phyloP scores from a whole-genome alignment of 1,140 invertebrate genomes.

The Drosophila equinoxialis region DNA sequence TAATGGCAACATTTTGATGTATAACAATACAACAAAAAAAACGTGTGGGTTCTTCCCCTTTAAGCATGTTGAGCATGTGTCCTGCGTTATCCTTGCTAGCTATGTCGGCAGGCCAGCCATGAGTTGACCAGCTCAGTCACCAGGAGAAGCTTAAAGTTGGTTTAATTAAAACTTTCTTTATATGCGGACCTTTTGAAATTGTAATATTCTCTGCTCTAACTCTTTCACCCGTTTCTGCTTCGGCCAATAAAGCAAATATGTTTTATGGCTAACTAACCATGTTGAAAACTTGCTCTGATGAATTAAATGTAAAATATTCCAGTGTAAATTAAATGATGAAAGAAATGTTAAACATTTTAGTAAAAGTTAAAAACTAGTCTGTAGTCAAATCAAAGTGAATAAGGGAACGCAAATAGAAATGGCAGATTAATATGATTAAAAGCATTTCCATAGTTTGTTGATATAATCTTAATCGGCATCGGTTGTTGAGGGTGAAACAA shows the following conservation, averaged over 20 bases:
- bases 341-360: too few species aligned
- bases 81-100: conserved; percentile 22
- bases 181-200: conserved; percentile 34
- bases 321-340: neutral
- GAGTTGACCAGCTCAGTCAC: conserved; percentile 32
- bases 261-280: conserved; percentile 5
- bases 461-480: too few species aligned
- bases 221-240: neutral
- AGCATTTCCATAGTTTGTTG: too few species aligned
- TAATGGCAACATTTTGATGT: conserved; percentile 63
- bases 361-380: too few species aligned
- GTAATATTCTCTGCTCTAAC: conserved; percentile 14
- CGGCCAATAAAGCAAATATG: conserved; percentile 4
- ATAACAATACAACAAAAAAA: conserved; percentile 57
- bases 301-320: neutral
- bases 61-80: conserved; percentile 30
- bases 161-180: conserved; percentile 69
- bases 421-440: too few species aligned
- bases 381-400: too few species aligned
- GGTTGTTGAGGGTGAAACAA: too few species aligned
- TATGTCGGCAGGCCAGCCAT: conserved; percentile 46
- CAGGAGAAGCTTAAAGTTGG: conserved; percentile 73
- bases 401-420: too few species aligned
- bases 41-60: conserved; percentile 11
- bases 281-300: neutral